A percentile compares a stretch with the other conserved stretches of the same genome.
Conservation (phyloP, 2,113 vertebrate genomes). For the Thunnus maccoyii region DNA sequence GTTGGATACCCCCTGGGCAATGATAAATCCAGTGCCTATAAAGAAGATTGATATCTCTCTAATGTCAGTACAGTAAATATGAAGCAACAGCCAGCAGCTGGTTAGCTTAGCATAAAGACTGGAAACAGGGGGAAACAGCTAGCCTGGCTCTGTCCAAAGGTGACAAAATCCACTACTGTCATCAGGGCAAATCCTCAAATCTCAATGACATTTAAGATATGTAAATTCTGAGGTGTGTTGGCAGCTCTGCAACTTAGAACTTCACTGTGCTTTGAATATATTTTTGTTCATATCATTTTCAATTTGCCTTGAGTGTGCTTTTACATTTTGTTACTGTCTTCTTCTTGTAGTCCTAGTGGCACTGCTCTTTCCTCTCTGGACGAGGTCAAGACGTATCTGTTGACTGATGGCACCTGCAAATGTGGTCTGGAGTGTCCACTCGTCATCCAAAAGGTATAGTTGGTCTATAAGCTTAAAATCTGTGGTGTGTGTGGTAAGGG, state of each 20-base stretch:
- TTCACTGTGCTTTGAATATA: background rate
- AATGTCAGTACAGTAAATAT: too few relatives aligned
- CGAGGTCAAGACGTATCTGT: conserved; percentile 90
- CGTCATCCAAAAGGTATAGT: conserved; percentile 89
- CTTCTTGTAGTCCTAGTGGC: conserved; percentile 87
- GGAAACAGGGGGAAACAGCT: too few relatives aligned
- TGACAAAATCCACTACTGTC: too few relatives aligned
- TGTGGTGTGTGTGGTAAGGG: background rate
- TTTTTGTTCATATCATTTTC: background rate
- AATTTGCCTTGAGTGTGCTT: background rate
- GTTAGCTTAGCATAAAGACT: too few relatives aligned
- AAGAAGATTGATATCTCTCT: too few relatives aligned
- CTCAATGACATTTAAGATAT: background rate
- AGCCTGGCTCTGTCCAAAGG: too few relatives aligned
- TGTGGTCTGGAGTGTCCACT: conserved; percentile 94
- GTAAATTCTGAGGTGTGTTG: background rate
- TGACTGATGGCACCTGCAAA: conserved; percentile 94
- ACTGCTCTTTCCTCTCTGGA: conserved; percentile 89
- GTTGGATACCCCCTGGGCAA: too few relatives aligned
- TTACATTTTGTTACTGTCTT: conserved; percentile 7
- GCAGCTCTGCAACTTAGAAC: background rate
- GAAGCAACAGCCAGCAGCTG: too few relatives aligned
- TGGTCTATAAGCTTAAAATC: background rate
- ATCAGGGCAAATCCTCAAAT: background rate
- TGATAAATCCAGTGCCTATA: too few relatives aligned